These are phyloP conservation scores for Calliphora vomitoria DNA, from an alignment of 2,888 invertebrate genomes.

Conservation along the genomic window DNA sequence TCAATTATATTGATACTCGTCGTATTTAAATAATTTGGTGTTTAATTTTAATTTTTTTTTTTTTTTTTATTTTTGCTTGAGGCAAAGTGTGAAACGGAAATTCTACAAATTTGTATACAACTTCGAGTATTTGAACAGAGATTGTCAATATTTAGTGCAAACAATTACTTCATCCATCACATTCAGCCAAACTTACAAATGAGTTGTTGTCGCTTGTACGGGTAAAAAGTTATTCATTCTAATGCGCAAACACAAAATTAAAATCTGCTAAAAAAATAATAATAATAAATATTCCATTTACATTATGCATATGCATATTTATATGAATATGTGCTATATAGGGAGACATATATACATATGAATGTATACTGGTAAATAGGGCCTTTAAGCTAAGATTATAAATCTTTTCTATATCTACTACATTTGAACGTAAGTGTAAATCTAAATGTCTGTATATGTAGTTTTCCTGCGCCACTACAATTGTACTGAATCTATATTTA, in stretches of 20 bases:
- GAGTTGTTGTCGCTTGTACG: background rate
- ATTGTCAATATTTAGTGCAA: constrained; percentile 46
- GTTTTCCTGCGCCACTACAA: background rate
- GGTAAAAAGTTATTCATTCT: background rate
- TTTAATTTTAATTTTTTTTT: background rate
- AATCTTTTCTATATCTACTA: constrained; percentile 24
- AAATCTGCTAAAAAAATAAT: constrained; percentile 28
- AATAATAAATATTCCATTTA: constrained; percentile 1
- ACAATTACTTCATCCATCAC: constrained; percentile 35
- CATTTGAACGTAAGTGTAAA: background rate
- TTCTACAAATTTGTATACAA: constrained; percentile 9
- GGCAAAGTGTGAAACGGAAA: constrained; percentile 28
- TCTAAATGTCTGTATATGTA: background rate
- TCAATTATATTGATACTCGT: background rate
- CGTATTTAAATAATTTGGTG: background rate
- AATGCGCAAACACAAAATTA: constrained; percentile 29
- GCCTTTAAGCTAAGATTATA: constrained; percentile 38
- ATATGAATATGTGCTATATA: no score
- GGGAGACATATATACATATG: background rate
- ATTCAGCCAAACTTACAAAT: background rate
- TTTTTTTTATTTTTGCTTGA: background rate
- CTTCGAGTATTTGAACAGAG: constrained; percentile 11
- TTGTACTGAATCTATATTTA: constrained; percentile 43
- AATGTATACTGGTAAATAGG: background rate
- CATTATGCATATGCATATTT: background rate